phyloP scores from a whole-genome alignment of 2,888 invertebrate species.

The Caenorhabditis plicata region DNA sequence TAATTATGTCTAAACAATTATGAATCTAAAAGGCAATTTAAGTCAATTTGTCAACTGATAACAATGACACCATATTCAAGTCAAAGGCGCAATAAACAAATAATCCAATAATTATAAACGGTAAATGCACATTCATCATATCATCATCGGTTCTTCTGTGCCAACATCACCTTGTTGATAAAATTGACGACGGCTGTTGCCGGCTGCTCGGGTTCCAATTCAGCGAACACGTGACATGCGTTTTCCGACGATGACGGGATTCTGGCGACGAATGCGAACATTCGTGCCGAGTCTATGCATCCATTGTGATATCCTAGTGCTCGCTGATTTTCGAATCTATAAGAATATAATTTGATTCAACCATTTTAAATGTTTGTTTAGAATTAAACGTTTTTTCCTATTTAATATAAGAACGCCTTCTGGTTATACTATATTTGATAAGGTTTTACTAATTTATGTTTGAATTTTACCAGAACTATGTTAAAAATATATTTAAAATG shows the following conservation, averaged over 20 bases:
- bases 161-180: slow-evolving; percentile 68
- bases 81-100: no score
- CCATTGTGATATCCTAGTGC: slow-evolving; percentile 42
- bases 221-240: slow-evolving; percentile 95
- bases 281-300: slow-evolving; percentile 51
- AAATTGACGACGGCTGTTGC: slow-evolving; percentile 84
- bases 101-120: no score
- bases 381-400: no score
- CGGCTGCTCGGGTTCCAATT: slow-evolving; percentile 81
- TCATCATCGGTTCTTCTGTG: slow-evolving; percentile 33
- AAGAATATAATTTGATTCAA: slow-evolving; percentile 12
- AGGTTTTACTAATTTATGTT: no score
- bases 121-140: no score
- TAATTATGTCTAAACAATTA: no score
- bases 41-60: no score
- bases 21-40: no score
- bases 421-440: no score
- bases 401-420: no score
- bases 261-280: slow-evolving; percentile 91
- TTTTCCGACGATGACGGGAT: slow-evolving; percentile 77
- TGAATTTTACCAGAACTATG: no score
- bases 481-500: neutral
- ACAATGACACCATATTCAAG: no score
- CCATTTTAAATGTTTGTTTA: neutral
- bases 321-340: slow-evolving; percentile 61